phyloP scores from a whole-genome alignment of 2,888 invertebrate species.

The Chrysina gloriosa region DNA sequence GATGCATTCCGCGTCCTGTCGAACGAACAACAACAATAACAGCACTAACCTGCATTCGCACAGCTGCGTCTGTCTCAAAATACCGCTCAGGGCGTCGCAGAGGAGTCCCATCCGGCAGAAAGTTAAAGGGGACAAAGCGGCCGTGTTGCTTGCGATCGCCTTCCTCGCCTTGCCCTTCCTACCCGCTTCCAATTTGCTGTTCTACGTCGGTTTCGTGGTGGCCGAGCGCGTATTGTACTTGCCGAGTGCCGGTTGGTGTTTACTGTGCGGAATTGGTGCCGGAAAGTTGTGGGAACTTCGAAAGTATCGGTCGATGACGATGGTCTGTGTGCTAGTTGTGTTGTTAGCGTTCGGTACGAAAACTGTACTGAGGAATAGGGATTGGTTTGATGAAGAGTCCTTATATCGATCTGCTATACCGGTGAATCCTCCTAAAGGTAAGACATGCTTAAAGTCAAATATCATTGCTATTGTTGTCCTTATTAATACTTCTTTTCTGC shows the following conservation, averaged over 20 bases:
- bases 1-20: constrained; percentile 77
- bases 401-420: constrained; percentile 90
- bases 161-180: constrained; percentile 92
- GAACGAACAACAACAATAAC: constrained; percentile 79
- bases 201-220: constrained; percentile 98
- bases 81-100: constrained; percentile 43
- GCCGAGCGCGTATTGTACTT: constrained; percentile 96
- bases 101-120: constrained; percentile 41
- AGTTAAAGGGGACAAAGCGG: constrained; percentile 45
- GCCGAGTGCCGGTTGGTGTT: constrained; percentile 95
- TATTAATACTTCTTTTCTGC: background rate
- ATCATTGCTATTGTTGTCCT: background rate
- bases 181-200: constrained; percentile 95
- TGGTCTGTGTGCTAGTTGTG: constrained; percentile 68
- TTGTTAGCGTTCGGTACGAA: constrained; percentile 79
- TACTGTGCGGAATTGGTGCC: constrained; percentile 83
- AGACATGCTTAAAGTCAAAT: constrained; percentile 51
- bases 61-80: constrained; percentile 65
- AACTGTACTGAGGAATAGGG: constrained; percentile 85
- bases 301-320: constrained; percentile 61
- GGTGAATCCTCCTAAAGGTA: constrained; percentile 98
- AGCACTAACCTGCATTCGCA: constrained; percentile 68
- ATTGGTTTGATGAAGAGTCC: constrained; percentile 94
- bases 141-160: constrained; percentile 73
- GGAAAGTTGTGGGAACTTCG: constrained; percentile 69